Evolutionary conservation across 2,797 vertebrate genomes (phyloP), one percentile per base, ranked within the genome.

Genomic region (Sebastes minor): DNA sequence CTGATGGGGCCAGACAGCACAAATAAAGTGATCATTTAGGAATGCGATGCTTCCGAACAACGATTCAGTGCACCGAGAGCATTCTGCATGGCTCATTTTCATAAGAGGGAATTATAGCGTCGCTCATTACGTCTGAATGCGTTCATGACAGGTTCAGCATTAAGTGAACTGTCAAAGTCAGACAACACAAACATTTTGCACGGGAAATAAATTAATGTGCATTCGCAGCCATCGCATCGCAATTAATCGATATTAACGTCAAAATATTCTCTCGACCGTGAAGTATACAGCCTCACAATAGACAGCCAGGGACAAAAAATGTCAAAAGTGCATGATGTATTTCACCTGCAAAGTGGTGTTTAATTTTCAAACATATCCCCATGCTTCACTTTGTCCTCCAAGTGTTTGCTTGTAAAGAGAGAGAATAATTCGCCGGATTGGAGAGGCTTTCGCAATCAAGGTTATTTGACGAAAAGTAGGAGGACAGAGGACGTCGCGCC

Each of bases 401-500:
- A 80, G 66, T 71, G 82, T 88, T 86, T 77, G 72, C 61, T 76
- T 80, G 73, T 65, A 30, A 82, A 73, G 55, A 59, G 66, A 69
- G 70, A 83, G 67, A 86, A 71, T 59, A 72, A 81, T 76, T 68
- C 79, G 75, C 70, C 14, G 70, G 72, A 89, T 63, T 69, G 59
- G 79, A 84, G 61, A 86, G 84, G 80, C 42, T 88, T 90, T 86
- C 59, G 78, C 90, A 93, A 92, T 95, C 92, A 95, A 94, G 93
- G 92, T 94, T 93, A 94, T 93, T 93, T 94, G 89, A 89, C 90
- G 92, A 83, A 94, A 94, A 92, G 92, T 89, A 69, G 85, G 80
- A 86, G 86, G 89, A 90, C 86, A 90, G 89, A 90, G 89, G 91
- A 91, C 82, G 81, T 84, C 66, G 85, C 86, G n/a, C 81, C 30